Evolutionary conservation across 2,888 invertebrate genomes (phyloP).

Genomic region (Drosophila hamatofila): DNA sequence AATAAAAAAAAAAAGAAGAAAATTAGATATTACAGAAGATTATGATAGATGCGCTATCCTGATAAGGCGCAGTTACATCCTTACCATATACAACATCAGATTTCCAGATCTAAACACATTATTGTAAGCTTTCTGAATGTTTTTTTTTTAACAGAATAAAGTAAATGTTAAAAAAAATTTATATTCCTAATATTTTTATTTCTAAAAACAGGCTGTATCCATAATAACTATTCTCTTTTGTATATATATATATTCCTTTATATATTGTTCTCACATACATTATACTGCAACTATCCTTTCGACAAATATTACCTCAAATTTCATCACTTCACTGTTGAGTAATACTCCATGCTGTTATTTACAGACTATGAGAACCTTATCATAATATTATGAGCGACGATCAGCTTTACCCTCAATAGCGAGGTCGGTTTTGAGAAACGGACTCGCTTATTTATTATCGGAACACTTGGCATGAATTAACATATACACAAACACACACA

Average conservation of each 20-base stretch:
- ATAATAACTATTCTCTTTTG: too few relatives aligned
- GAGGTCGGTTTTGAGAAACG: constrained; percentile 11
- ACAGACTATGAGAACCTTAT: constrained; percentile 18
- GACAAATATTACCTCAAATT: not conserved
- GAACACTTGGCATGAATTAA: constrained; percentile 72
- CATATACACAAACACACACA: constrained; percentile 48
- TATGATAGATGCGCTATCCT: too few relatives aligned
- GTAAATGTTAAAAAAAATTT: too few relatives aligned
- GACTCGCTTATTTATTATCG: constrained; percentile 43
- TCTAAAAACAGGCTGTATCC: not conserved
- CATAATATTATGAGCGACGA: constrained; percentile 17
- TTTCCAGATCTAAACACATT: too few relatives aligned
- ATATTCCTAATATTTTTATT: too few relatives aligned
- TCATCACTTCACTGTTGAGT: not conserved
- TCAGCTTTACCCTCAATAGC: constrained; percentile 16
- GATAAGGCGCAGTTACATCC: too few relatives aligned
- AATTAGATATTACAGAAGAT: too few relatives aligned
- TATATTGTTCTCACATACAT: not conserved
- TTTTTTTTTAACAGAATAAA: too few relatives aligned
- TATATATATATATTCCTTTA: not conserved
- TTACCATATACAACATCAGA: too few relatives aligned
- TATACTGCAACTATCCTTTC: not conserved
- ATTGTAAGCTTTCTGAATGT: too few relatives aligned
- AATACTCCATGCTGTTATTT: not conserved
- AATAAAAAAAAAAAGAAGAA: too few relatives aligned